Conservation (phyloP, 2,888 invertebrate genomes). For the Drosophila emarginata region DNA sequence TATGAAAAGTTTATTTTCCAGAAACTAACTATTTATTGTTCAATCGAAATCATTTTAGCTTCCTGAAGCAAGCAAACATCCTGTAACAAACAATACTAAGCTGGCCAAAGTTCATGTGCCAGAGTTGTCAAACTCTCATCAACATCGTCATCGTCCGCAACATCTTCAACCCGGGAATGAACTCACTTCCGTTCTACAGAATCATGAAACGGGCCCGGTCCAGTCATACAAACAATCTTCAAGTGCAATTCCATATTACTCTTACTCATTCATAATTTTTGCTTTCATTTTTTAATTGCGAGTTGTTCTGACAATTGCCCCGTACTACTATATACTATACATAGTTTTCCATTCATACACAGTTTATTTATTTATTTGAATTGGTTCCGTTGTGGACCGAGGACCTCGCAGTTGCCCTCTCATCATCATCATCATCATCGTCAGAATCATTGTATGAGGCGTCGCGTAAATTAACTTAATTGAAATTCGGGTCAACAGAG, state of each 20-base stretch:
- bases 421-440: constrained; percentile 35
- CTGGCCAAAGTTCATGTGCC: constrained; percentile 32
- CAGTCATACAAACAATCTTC: constrained; percentile 47
- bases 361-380: constrained; percentile 58
- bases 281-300: constrained; percentile 56
- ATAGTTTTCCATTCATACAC: constrained; percentile 51
- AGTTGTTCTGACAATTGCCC: constrained; percentile 24
- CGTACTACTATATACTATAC: constrained; percentile 26
- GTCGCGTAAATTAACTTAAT: constrained; percentile 82
- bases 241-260: constrained; percentile 48
- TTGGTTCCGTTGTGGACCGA: constrained; percentile 47
- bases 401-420: constrained; percentile 10
- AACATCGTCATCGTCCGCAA: constrained; percentile 5
- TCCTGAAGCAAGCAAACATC: background rate
- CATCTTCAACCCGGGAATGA: constrained; percentile 52
- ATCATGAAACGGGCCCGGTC: constrained; percentile 30
- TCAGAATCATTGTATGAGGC: constrained; percentile 42
- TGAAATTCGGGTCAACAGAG: constrained; percentile 83
- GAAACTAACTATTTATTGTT: background rate
- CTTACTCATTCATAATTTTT: constrained; percentile 67
- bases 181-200: constrained; percentile 63
- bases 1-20: background rate
- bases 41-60: background rate
- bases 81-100: background rate
- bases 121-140: constrained; percentile 32